A percentile compares a stretch with the other conserved stretches of the same genome.
Evolutionary conservation across 2,888 invertebrate genomes (phyloP).

Genomic region (Andrena chrysosceles): DNA sequence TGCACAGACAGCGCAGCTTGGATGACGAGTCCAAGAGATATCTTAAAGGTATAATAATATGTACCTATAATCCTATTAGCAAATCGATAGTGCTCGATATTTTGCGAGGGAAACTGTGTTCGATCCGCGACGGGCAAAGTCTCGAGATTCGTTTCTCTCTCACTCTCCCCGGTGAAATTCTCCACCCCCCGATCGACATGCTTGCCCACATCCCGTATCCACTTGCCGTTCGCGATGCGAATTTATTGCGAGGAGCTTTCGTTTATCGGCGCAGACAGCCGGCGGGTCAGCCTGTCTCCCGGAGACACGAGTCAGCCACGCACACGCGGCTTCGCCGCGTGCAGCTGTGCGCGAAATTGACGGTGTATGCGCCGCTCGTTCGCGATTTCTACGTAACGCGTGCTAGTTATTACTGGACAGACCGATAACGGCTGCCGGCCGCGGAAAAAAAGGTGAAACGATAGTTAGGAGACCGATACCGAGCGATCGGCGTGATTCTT

Average conservation of each 20-base stretch:
- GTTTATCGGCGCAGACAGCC: slow-evolving; percentile 57
- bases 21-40: too few species aligned
- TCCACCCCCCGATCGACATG: slow-evolving; percentile 19
- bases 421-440: slow-evolving; percentile 20
- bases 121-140: too few species aligned
- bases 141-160: too few species aligned
- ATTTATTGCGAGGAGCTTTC: slow-evolving; percentile 48
- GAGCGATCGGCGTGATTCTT: background rate
- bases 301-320: slow-evolving; percentile 20
- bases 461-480: slow-evolving; percentile 24
- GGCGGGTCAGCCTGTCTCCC: slow-evolving; percentile 39
- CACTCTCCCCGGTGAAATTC: background rate
- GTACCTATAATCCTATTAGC: too few species aligned
- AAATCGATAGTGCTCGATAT: too few species aligned
- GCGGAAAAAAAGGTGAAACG: background rate
- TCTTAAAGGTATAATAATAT: too few species aligned
- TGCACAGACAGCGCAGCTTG: too few species aligned
- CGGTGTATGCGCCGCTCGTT: slow-evolving; percentile 50
- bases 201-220: background rate
- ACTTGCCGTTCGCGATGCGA: slow-evolving; percentile 38
- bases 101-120: too few species aligned
- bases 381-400: slow-evolving; percentile 51
- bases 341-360: slow-evolving; percentile 67
- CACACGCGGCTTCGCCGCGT: background rate
- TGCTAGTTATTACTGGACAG: slow-evolving; percentile 59